Conservation (phyloP, 2,888 invertebrate genomes). For the Elegia similella region DNA sequence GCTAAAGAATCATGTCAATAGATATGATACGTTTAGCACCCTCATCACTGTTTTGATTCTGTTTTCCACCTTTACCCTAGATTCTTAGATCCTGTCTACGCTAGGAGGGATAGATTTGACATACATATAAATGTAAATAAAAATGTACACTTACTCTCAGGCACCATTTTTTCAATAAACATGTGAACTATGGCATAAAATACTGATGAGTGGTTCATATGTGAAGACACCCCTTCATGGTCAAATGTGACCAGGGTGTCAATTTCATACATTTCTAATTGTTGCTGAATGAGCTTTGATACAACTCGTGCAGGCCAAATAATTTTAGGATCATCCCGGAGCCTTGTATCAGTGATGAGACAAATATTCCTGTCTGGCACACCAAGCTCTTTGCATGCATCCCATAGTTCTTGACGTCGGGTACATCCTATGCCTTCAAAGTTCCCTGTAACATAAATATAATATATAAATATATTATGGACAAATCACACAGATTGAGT, state of each 20-base stretch:
- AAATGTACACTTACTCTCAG: constrained; percentile 82
- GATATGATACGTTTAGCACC: too few relatives aligned
- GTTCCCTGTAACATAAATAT: constrained; percentile 76
- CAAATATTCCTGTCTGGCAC: constrained; percentile 89
- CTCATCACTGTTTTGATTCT: too few relatives aligned
- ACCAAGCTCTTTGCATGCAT: constrained; percentile 90
- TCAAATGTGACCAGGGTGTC: constrained; percentile 97
- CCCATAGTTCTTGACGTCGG: constrained; percentile 90
- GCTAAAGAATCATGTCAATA: too few relatives aligned
- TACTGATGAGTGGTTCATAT: constrained; percentile 94
- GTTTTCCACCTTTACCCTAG: too few relatives aligned
- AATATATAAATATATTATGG: too few relatives aligned
- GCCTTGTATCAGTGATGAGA: constrained; percentile 84
- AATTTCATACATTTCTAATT: constrained; percentile 88
- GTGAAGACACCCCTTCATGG: constrained; percentile 94
- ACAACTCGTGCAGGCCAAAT: constrained; percentile 85
- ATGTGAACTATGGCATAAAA: constrained; percentile 91
- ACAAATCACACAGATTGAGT: too few relatives aligned
- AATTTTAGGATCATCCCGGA: constrained; percentile 89
- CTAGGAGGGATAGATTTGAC: background rate
- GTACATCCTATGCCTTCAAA: constrained; percentile 82
- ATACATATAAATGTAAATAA: background rate
- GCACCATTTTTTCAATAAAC: constrained; percentile 88
- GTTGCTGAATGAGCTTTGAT: constrained; percentile 70
- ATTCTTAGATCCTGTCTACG: too few relatives aligned